A percentile compares a stretch with the other conserved stretches of the same genome.
phyloP scores from a whole-genome alignment of 2,797 vertebrate species.

The Anabas testudineus region DNA sequence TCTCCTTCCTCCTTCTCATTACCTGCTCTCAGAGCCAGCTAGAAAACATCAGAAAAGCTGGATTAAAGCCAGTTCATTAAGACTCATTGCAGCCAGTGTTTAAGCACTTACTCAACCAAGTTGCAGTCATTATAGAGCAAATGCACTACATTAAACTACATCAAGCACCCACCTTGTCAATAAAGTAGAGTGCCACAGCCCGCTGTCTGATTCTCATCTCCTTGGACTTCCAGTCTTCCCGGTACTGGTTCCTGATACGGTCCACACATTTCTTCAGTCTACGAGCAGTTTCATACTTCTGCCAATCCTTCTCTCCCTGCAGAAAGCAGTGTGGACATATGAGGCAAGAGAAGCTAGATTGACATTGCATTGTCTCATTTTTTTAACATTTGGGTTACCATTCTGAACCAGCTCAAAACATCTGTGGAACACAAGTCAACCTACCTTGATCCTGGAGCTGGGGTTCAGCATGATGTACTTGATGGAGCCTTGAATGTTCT shows the following conservation, averaged over 20 bases:
- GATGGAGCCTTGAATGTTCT: conserved; percentile 98
- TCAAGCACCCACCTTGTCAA: conserved; percentile 89
- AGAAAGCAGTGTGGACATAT: not conserved
- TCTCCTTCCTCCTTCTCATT: conserved; percentile 99
- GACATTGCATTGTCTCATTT: not conserved
- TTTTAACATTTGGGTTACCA: not conserved
- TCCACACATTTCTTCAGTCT: conserved; percentile 95
- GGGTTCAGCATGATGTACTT: conserved; percentile 99
- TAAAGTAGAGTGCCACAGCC: conserved; percentile 97
- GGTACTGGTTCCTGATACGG: conserved; percentile 92
- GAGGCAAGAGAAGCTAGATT: not conserved
- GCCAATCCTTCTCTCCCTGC: conserved; percentile 99
- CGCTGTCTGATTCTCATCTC: conserved; percentile 97
- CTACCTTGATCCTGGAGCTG: conserved; percentile 97
- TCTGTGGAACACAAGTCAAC: not conserved
- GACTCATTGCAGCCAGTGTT: conserved; percentile 21
- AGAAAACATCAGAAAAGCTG: conserved; percentile 44
- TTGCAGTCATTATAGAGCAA: conserved; percentile 23
- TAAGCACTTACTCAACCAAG: conserved; percentile 26
- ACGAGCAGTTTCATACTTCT: conserved; percentile 97
- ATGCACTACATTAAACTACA: conserved; percentile 13
- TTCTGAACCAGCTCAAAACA: not conserved
- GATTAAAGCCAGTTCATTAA: conserved; percentile 47
- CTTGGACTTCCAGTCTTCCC: conserved; percentile 99
- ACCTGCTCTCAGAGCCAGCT: conserved; percentile 98